These are phyloP conservation scores for Plutomurus gul DNA, from an alignment of 1,140 invertebrate species.

Conservation along the genomic window DNA sequence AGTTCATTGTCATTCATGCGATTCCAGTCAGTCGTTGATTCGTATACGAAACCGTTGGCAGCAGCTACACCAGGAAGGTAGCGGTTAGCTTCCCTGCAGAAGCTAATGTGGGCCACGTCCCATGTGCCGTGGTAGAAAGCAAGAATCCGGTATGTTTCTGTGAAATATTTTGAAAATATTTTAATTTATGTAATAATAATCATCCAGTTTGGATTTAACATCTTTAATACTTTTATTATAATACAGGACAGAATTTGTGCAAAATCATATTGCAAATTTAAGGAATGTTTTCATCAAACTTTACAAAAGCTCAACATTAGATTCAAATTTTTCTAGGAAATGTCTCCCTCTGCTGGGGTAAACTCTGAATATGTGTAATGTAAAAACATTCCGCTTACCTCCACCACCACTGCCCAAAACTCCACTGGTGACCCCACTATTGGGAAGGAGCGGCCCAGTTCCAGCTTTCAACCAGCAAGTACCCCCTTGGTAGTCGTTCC, in stretches of 20 bases:
- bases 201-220: no score
- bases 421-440: neutral
- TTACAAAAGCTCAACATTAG: no score
- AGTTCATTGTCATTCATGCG: slow-evolving; percentile 32
- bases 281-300: no score
- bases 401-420: neutral
- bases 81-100: slow-evolving; percentile 37
- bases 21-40: slow-evolving; percentile 37
- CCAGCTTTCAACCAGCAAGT: slow-evolving; percentile 32
- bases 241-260: no score
- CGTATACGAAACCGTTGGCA: slow-evolving; percentile 10
- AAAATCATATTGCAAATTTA: no score
- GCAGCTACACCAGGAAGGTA: slow-evolving; percentile 24
- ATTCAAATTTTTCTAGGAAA: no score
- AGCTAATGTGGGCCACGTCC: slow-evolving; percentile 31
- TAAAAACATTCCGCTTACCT: neutral
- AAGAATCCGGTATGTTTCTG: slow-evolving; percentile 17
- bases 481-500: slow-evolving; percentile 33
- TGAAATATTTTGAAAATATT: no score
- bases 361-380: no score
- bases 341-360: no score
- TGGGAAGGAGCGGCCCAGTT: neutral
- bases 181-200: no score
- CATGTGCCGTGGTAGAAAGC: slow-evolving; percentile 32
- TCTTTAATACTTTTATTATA: no score